These are phyloP conservation scores for Aurelia sp. DNA, from an alignment of 30 jellyfish, hydroid and myxozoan genomes.

Conservation along the genomic window DNA sequence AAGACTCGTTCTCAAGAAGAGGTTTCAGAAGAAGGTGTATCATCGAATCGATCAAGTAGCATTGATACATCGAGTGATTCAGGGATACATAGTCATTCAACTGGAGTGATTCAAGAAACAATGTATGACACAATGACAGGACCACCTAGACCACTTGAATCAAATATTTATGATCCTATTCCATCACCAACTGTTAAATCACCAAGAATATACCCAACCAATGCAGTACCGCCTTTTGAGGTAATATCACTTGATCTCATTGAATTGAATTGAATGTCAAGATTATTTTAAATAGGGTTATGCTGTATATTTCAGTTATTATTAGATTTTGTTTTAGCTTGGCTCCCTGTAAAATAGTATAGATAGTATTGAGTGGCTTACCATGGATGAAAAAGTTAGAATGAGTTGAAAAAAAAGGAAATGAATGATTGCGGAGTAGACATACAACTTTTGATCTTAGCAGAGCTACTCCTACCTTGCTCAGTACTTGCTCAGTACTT, in stretches of 20 bases:
- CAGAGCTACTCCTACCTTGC: no score
- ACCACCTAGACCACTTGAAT: slow-evolving; percentile 18
- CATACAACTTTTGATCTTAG: no score
- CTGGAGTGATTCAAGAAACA: slow-evolving; percentile 22
- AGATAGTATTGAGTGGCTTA: no score
- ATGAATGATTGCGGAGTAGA: no score
- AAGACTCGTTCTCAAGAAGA: slow-evolving; percentile 12
- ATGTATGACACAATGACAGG: slow-evolving; percentile 29
- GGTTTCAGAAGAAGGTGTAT: slow-evolving; percentile 15
- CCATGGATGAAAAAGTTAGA: no score
- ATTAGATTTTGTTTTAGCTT: no score
- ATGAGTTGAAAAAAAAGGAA: no score
- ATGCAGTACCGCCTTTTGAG: slow-evolving; percentile 14
- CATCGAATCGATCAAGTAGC: slow-evolving; percentile 43
- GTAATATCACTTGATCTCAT: background rate
- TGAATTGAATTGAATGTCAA: background rate
- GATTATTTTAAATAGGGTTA: no score
- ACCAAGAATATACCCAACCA: slow-evolving; percentile 24
- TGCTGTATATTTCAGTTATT: no score
- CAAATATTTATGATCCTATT: slow-evolving; percentile 41
- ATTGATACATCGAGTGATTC: slow-evolving; percentile 56
- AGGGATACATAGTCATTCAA: slow-evolving; percentile 32
- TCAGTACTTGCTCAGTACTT: no score
- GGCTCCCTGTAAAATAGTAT: no score
- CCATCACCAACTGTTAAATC: slow-evolving; percentile 28